Conservation (phyloP, 2,797 vertebrate species). For the Pelobates cultripes region DNA sequence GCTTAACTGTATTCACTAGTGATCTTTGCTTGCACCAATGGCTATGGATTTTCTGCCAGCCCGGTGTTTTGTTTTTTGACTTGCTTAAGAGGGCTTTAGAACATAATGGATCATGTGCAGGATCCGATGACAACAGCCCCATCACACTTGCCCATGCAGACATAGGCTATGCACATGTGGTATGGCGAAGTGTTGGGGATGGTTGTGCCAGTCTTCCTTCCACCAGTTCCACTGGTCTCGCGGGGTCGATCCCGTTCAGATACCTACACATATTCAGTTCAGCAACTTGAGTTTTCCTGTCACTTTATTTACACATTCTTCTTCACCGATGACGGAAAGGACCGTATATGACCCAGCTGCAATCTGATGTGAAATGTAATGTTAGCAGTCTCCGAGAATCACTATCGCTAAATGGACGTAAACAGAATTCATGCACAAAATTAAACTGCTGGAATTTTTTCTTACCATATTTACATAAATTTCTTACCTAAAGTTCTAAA, state of each 20-base stretch:
- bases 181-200: not conserved
- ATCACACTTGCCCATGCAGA: not conserved
- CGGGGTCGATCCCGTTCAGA: not conserved
- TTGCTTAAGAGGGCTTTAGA: slow-evolving; percentile 1
- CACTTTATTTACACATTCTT: slow-evolving; percentile 82
- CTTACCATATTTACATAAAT: no score
- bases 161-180: not conserved
- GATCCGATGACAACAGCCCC: not conserved
- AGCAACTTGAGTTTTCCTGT: slow-evolving; percentile 84
- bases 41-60: not conserved
- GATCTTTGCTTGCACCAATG: not conserved
- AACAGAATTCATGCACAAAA: no score
- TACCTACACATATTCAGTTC: slow-evolving; percentile 45
- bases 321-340: slow-evolving; percentile 81
- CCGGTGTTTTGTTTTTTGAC: not conserved
- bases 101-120: not conserved
- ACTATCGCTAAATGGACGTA: no score
- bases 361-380: slow-evolving; percentile 65
- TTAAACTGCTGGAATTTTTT: no score
- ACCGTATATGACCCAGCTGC: slow-evolving; percentile 80
- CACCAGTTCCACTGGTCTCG: not conserved
- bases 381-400: no score
- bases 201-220: slow-evolving; percentile 12
- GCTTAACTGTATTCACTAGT: not conserved
- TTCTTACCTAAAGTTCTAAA: no score